phyloP scores from a whole-genome alignment of 2,797 vertebrate genomes.

The Erethizon dorsatum region DNA sequence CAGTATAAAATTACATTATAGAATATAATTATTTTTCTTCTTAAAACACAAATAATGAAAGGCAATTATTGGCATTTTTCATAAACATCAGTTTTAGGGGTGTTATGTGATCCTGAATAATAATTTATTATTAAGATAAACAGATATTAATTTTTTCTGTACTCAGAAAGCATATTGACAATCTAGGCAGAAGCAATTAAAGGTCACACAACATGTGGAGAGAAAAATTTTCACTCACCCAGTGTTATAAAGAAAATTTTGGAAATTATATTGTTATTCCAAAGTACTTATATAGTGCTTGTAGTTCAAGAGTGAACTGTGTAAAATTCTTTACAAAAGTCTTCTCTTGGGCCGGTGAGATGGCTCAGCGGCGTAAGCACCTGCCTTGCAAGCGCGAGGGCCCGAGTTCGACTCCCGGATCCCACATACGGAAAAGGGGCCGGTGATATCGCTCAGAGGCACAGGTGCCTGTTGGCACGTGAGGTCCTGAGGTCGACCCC shows the following conservation, averaged over 20 bases:
- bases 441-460: too few species aligned
- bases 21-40: conserved; percentile 57
- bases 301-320: neutral
- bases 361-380: too few species aligned
- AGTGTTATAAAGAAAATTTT: neutral
- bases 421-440: too few species aligned
- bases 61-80: conserved; percentile 57
- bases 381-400: too few species aligned
- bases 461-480: too few species aligned
- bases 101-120: conserved; percentile 14
- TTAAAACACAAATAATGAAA: conserved; percentile 43
- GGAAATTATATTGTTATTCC: neutral
- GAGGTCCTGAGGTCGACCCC: too few species aligned
- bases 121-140: neutral
- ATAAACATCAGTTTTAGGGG: conserved; percentile 45
- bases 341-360: neutral
- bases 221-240: neutral
- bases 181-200: neutral
- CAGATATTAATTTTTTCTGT: neutral
- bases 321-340: neutral
- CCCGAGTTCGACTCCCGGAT: too few species aligned
- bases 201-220: fast-evolving
- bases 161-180: neutral
- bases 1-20: conserved; percentile 19
- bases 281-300: neutral